Evolutionary conservation across 2,797 vertebrate genomes (phyloP), one percentile per base, ranked within the genome.

Genomic region (Gobionotothen gibberifrons): DNA sequence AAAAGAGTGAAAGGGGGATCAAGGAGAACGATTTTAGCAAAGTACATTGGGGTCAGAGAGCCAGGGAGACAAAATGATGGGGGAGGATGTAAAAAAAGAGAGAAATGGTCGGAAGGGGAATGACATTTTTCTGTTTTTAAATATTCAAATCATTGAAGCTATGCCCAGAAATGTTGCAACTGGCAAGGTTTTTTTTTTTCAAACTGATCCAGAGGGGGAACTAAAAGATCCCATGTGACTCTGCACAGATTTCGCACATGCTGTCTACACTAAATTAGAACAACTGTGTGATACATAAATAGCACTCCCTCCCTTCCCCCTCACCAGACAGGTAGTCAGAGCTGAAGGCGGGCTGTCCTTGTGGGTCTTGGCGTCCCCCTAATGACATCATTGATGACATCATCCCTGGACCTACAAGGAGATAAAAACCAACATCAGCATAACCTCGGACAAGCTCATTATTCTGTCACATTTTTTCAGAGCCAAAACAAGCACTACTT

Each of bases 261-360:
- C 40, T 8, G 21, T 60, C 16, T 12, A 13, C 5, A 51, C 29
- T 36, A 11, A 26, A 55, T n/a, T 15, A 14, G 21, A n/a, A 9
- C 47, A 77, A 54, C 54, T 2, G 0, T 0, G n/a, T 39, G 21
- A 59, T n/a, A 6, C 22, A 49, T 22, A 12, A 60, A 3, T 9
- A 17, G 22, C 14, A 48, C n/a, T 43, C 51, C 32, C 32, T 36
- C 32, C 26, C 16, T 53, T 26, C 54, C 63, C 69, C 59, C 91
- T 92, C 87, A 95, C 94, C 94, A 79, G 93, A 92, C 78, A 93
- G 79, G 82, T 90, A 91, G 89, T 93, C 93, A 16, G 93, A 82
- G 76, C 88, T 79, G 69, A 92, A 92, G 57, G 84, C 71, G 4
- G 90, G 73, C 62, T 94, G 93, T 79, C 92, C 94, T 10, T 90